phyloP scores from a whole-genome alignment of 2,888 invertebrate genomes.

The Noctua comes region DNA sequence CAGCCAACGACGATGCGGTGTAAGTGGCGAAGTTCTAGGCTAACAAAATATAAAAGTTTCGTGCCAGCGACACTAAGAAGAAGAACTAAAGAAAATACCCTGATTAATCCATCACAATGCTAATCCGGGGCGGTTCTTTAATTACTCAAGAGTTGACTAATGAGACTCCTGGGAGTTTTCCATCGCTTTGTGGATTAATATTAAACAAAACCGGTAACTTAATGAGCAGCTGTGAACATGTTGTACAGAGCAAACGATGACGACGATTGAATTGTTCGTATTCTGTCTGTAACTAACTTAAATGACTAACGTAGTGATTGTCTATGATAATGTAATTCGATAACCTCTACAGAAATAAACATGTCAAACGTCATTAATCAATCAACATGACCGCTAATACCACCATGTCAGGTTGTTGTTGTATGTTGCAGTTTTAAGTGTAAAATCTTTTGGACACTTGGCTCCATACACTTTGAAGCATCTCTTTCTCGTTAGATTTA shows the following conservation, averaged over 20 bases:
- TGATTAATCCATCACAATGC: not conserved
- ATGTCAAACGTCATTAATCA: too few relatives aligned
- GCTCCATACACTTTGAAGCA: too few relatives aligned
- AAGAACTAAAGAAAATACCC: not conserved
- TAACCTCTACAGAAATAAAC: too few relatives aligned
- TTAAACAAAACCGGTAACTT: not conserved
- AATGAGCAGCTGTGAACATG: not conserved
- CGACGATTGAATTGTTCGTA: not conserved
- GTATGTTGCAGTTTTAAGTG: too few relatives aligned
- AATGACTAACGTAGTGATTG: not conserved
- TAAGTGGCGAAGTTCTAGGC: not conserved
- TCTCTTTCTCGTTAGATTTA: too few relatives aligned
- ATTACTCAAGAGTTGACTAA: not conserved
- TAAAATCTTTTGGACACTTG: too few relatives aligned
- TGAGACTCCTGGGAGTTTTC: not conserved
- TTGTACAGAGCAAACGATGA: not conserved
- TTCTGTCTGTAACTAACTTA: not conserved
- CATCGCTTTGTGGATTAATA: not conserved
- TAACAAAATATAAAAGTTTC: not conserved
- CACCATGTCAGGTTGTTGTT: too few relatives aligned
- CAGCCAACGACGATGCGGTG: too few relatives aligned
- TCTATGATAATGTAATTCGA: too few relatives aligned
- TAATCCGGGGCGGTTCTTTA: not conserved
- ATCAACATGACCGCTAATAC: too few relatives aligned
- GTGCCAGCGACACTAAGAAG: not conserved